Base-by-base conservation (phyloP, 1,140 invertebrate species). In the Oryctes rhinoceros region DNA sequence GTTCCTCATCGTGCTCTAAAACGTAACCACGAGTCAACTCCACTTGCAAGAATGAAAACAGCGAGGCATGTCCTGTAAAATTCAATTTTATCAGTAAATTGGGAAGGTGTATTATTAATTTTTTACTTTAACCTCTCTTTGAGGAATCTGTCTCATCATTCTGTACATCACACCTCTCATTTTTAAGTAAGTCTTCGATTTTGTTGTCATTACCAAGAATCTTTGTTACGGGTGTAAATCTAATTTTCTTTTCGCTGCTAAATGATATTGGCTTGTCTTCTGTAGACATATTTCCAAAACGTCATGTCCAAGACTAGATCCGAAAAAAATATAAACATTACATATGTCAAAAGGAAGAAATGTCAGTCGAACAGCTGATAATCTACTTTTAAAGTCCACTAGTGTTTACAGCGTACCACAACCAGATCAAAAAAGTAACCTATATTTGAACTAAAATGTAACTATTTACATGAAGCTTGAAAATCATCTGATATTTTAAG, bases 1-100 rank as follows among this genome's bases (percentile, higher is more conserved):
- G 91, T 86, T 97, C 96, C 87, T 99, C 96, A 86, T 99, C 97
- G 87, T 98, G 93, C 89, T 99, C 96, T 39, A 98, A 88, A 83
- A 95, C 90, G 89, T 99, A 99, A 13, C 96, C 95, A 84, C 97
- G 90, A 4, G 96, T 97, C 82, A 99, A 89, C 89, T 99, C 97
- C 48, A 95, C 92, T 85, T 92, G 92, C 59, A 98, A 88, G 88
- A 98, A 98, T 78, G 93, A 89, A 79, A 91, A 89, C 59, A 95
- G 87, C 4, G 93, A 94, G 7, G 85, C 85, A 83, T 88, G 89
- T 20, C 88, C 89, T 82, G 75, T 53, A 84, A 85, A 82, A 44
- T 67, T 11, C 11, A 18, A 74, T 15, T 30, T 71, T 81, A 67
- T 65, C 48, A 24, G 13, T 59, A 59, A 80, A 35, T 79, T 78